These are phyloP conservation scores for Glaucomys volans DNA, from an alignment of 2,113 vertebrate species.

Conservation along the genomic window DNA sequence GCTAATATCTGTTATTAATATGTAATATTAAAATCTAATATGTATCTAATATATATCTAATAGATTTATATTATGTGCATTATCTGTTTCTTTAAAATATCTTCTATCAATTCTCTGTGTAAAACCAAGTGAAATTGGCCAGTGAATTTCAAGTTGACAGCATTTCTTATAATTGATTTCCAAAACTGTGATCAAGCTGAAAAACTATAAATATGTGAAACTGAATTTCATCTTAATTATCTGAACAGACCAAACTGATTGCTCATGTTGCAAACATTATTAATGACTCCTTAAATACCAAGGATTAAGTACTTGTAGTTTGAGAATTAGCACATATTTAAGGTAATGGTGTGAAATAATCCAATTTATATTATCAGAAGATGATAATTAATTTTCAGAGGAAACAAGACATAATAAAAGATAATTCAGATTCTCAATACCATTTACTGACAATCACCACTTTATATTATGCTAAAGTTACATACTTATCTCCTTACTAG, in stretches of 20 bases:
- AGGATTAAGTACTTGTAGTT: constrained; percentile 83
- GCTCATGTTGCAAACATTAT: constrained; percentile 85
- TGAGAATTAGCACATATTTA: constrained; percentile 84
- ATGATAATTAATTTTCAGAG: constrained; percentile 85
- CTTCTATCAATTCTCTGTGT: constrained; percentile 55
- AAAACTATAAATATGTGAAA: constrained; percentile 81
- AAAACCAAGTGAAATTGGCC: constrained; percentile 60
- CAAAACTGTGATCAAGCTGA: constrained; percentile 77
- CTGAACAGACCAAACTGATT: constrained; percentile 82
- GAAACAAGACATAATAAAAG: constrained; percentile 83
- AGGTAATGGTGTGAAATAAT: constrained; percentile 87
- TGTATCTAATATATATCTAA: too few species aligned
- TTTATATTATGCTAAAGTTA: too few species aligned
- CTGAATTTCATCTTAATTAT: constrained; percentile 81
- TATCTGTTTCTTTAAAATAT: background rate
- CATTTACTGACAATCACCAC: too few species aligned
- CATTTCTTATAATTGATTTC: constrained; percentile 69
- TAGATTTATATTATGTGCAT: too few species aligned
- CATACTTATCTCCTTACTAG: too few species aligned
- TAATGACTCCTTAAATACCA: constrained; percentile 86
- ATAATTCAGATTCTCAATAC: too few species aligned
- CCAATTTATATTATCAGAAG: constrained; percentile 84
- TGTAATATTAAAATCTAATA: too few species aligned
- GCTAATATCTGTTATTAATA: too few species aligned
- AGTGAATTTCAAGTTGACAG: constrained; percentile 15